These are phyloP conservation scores for Hydrocynus forskahlii DNA, from an alignment of 2,797 vertebrate species.

Conservation along the genomic window DNA sequence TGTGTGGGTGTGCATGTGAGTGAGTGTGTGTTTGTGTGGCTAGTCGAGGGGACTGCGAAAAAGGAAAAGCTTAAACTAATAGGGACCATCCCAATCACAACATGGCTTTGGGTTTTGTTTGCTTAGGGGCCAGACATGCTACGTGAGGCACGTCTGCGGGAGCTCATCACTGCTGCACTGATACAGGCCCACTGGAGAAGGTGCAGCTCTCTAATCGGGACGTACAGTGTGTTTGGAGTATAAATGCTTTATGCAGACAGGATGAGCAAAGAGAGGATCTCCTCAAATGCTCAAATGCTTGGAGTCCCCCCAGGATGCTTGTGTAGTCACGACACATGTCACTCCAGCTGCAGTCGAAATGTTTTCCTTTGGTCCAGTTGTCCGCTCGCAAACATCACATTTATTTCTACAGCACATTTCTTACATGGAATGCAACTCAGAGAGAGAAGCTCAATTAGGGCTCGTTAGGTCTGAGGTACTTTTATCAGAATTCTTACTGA, in stretches of 20 bases:
- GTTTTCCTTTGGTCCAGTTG: constrained; percentile 44
- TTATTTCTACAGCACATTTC: neutral
- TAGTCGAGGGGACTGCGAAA: constrained; percentile 34
- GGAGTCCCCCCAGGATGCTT: constrained; percentile 53
- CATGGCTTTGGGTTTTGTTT: constrained; percentile 59
- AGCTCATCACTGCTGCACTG: constrained; percentile 60
- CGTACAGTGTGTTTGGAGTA: constrained; percentile 64
- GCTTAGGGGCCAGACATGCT: constrained; percentile 58
- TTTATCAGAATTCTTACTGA: neutral
- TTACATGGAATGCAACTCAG: neutral
- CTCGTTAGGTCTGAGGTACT: neutral
- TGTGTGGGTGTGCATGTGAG: neutral
- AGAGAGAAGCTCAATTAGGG: neutral
- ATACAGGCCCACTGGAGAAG: constrained; percentile 67
- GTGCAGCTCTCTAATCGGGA: constrained; percentile 61
- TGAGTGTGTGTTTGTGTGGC: neutral
- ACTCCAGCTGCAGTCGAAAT: constrained; percentile 34
- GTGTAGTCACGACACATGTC: constrained; percentile 49
- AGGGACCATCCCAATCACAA: constrained; percentile 44
- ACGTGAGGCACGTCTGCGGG: constrained; percentile 34
- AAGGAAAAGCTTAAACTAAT: constrained; percentile 50
- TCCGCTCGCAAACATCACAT: constrained; percentile 47
- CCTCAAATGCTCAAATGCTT: constrained; percentile 26
- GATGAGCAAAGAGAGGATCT: constrained; percentile 56
- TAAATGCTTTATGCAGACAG: constrained; percentile 64